These are phyloP conservation scores for Leucophenga montana DNA, from an alignment of 2,888 invertebrate species.

Conservation along the genomic window DNA sequence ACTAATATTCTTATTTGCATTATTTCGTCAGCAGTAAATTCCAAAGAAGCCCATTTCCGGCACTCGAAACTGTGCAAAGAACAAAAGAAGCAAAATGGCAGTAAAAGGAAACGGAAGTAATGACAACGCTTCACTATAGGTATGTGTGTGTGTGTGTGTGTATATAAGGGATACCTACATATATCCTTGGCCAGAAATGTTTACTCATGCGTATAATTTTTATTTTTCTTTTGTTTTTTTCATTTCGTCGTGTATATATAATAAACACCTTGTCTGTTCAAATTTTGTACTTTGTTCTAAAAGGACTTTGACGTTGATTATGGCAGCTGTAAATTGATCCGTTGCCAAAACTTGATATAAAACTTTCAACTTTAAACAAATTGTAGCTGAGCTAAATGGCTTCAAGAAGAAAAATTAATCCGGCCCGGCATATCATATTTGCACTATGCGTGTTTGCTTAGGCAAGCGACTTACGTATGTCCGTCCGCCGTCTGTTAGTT, in stretches of 20 bases:
- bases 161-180: conserved; percentile 26
- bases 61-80: not conserved
- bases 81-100: not conserved
- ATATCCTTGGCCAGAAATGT: conserved; percentile 45
- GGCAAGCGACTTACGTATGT: not conserved
- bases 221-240: conserved; percentile 25
- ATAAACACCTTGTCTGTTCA: conserved; percentile 2
- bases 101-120: not conserved
- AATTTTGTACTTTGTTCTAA: not conserved
- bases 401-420: not conserved
- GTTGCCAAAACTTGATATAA: not conserved
- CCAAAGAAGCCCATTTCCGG: not conserved
- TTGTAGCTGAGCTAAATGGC: not conserved
- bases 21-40: conserved; percentile 24
- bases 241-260: not conserved
- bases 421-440: not conserved
- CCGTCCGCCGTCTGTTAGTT: not conserved
- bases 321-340: not conserved
- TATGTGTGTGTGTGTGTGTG: not conserved
- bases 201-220: conserved; percentile 53
- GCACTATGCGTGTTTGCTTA: not conserved
- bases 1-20: conserved; percentile 61
- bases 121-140: not conserved
- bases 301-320: not conserved
- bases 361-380: conserved; percentile 2